phyloP scores from a whole-genome alignment of 2,113 vertebrate genomes.

The Ursus arctos region DNA sequence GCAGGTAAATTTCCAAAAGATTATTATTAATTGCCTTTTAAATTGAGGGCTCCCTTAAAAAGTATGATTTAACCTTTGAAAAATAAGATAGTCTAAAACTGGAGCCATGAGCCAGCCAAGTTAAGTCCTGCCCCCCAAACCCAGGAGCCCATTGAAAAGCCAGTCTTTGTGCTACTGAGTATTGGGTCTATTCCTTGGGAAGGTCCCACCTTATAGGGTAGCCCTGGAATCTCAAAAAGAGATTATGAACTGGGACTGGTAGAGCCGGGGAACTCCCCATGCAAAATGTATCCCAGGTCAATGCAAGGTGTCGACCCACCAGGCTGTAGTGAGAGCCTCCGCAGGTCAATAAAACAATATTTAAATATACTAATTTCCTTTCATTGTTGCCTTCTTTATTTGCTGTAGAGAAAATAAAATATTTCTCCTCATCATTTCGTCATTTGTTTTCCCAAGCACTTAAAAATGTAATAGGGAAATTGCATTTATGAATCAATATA shows the following conservation, averaged over 20 bases:
- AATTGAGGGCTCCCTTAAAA: neutral
- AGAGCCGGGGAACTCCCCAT: neutral
- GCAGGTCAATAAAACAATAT: neutral
- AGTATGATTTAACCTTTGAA: neutral
- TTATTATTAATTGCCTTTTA: neutral
- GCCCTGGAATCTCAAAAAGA: neutral
- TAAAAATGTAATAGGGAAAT: neutral
- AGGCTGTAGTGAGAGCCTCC: neutral
- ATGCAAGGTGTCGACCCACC: neutral
- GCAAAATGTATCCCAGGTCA: neutral
- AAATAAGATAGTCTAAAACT: neutral
- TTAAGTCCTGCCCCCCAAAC: neutral
- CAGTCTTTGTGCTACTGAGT: neutral
- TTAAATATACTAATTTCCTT: neutral
- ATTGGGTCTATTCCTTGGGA: neutral
- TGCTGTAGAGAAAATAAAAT: conserved; percentile 30
- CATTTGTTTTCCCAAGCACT: conserved; percentile 27
- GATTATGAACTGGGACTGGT: neutral
- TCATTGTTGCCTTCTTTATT: neutral
- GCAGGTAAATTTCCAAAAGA: neutral
- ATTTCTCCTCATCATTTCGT: neutral
- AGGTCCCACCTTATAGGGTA: neutral
- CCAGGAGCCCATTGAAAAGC: neutral
- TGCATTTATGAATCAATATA: conserved; percentile 31
- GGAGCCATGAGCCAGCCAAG: neutral